Evolutionary conservation across 2,888 invertebrate genomes (phyloP).

Genomic region (Ecdyonurus torrentis): DNA sequence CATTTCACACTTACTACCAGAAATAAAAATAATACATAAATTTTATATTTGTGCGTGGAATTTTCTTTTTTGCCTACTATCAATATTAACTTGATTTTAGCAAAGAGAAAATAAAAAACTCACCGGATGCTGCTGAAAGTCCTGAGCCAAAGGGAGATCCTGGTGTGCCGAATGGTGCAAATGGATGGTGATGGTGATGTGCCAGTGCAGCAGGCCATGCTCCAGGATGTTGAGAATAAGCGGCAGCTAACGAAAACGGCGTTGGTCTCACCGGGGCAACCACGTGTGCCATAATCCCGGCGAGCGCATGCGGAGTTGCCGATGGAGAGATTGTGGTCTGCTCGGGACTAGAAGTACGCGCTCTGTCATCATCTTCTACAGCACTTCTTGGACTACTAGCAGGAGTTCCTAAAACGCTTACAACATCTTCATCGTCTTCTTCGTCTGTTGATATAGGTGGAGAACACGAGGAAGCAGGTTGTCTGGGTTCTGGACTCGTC

Average conservation of each 20-base stretch:
- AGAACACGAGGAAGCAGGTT: slow-evolving; percentile 17
- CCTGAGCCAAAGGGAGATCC: not conserved
- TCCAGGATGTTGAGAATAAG: not conserved
- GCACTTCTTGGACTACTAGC: slow-evolving; percentile 52
- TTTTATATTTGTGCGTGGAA: not conserved
- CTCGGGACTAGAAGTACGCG: slow-evolving; percentile 9
- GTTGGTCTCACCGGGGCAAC: slow-evolving; percentile 49
- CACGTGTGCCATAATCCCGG: slow-evolving; percentile 10
- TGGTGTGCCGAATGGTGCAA: not conserved
- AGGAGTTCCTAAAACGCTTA: slow-evolving; percentile 18
- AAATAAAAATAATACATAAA: no score
- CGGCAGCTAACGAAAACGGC: slow-evolving; percentile 38
- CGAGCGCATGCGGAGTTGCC: slow-evolving; percentile 13
- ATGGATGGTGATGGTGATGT: not conserved
- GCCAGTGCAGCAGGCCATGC: not conserved
- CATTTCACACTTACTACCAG: no score
- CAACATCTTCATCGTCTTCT: slow-evolving; percentile 49
- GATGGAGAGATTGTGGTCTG: slow-evolving; percentile 6
- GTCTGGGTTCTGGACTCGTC: slow-evolving; percentile 24
- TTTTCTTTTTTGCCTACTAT: no score
- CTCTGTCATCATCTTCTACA: slow-evolving; percentile 62
- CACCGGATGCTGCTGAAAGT: not conserved
- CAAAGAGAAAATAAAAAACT: no score
- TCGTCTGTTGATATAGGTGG: slow-evolving; percentile 39
- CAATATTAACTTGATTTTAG: no score